phyloP scores from a whole-genome alignment of 2,888 invertebrate species.

The Patella depressa region DNA sequence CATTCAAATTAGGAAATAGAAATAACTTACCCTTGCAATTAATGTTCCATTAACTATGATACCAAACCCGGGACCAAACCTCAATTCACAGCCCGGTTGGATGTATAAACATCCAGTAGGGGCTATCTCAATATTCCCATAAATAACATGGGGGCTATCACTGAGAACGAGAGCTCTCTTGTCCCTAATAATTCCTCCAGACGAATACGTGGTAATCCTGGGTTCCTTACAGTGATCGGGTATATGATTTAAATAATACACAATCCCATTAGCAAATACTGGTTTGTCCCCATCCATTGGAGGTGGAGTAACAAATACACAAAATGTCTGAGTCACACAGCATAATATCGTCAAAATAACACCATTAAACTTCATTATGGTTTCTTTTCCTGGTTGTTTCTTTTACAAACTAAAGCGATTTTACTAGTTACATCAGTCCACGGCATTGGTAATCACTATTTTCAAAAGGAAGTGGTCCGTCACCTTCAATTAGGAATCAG shows the following conservation, averaged over 20 bases:
- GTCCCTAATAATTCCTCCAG: constrained; percentile 37
- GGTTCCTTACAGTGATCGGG: constrained; percentile 55
- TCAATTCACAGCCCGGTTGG: constrained; percentile 90
- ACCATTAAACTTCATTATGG: background rate
- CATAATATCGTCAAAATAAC: background rate
- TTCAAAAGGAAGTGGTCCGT: no score
- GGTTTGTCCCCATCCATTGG: constrained; percentile 52
- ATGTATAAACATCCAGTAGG: constrained; percentile 77
- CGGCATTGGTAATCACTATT: background rate
- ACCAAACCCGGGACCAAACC: constrained; percentile 92
- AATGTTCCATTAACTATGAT: constrained; percentile 92
- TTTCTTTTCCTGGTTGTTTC: background rate
- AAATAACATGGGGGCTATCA: constrained; percentile 53
- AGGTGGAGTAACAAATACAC: constrained; percentile 42
- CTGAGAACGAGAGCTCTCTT: constrained; percentile 49
- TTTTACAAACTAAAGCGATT: background rate
- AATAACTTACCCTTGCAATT: constrained; percentile 84
- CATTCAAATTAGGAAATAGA: no score
- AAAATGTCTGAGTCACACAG: background rate
- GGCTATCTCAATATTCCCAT: constrained; percentile 57
- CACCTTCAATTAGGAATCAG: no score
- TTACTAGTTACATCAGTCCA: background rate
- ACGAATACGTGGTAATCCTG: constrained; percentile 35
- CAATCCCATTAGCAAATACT: constrained; percentile 53
- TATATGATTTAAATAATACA: constrained; percentile 52